Evolutionary conservation across 2,888 invertebrate genomes (phyloP).

Genomic region (Andrena praecox): DNA sequence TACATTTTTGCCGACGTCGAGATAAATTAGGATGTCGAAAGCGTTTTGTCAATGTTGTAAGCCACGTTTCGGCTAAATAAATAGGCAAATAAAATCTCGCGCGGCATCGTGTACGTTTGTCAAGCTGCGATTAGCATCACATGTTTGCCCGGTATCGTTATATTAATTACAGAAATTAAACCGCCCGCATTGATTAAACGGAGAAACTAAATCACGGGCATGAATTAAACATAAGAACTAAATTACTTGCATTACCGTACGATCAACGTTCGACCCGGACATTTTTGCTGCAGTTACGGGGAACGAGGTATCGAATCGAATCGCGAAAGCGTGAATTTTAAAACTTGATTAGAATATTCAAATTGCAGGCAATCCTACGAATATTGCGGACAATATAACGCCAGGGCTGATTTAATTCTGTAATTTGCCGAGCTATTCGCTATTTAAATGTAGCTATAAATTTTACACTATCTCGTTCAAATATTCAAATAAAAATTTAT

Average conservation of each 20-base stretch:
- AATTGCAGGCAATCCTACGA: constrained; percentile 18
- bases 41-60: constrained; percentile 15
- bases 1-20: not conserved
- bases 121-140: constrained; percentile 16
- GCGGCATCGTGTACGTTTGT: not conserved
- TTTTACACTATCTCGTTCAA: not conserved
- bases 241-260: constrained; percentile 34
- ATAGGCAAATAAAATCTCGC: constrained; percentile 27
- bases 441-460: not conserved
- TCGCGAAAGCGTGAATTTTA: constrained; percentile 16
- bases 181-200: constrained; percentile 35
- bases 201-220: constrained; percentile 27
- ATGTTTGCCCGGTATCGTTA: constrained; percentile 13
- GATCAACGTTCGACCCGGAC: constrained; percentile 18
- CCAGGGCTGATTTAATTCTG: constrained; percentile 1
- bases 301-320: constrained; percentile 13
- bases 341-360: constrained; percentile 18
- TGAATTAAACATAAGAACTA: constrained; percentile 36
- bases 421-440: not conserved
- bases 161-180: constrained; percentile 52
- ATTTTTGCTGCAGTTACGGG: constrained; percentile 9
- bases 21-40: not conserved
- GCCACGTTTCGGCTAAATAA: constrained; percentile 2
- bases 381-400: constrained; percentile 7
- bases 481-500: not conserved